Evolutionary conservation across 2,888 invertebrate genomes (phyloP).

Genomic region (Ecliptopera silaceata): DNA sequence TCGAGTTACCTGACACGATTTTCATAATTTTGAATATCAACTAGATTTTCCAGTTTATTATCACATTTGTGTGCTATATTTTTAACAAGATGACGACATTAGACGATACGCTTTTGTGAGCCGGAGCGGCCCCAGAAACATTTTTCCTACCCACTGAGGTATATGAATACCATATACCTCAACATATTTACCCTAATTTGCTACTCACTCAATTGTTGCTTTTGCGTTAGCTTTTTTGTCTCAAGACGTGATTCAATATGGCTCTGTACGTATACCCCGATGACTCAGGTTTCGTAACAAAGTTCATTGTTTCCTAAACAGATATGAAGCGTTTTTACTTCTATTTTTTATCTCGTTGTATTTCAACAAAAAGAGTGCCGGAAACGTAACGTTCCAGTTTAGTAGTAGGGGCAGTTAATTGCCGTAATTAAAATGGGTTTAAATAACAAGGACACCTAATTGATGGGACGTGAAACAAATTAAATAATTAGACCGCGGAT

Average conservation of each 20-base stretch:
- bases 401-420: slow-evolving; percentile 28
- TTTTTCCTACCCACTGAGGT: too few relatives aligned
- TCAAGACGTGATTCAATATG: slow-evolving; percentile 13
- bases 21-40: slow-evolving; percentile 21
- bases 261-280: slow-evolving; percentile 1
- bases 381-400: slow-evolving; percentile 31
- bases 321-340: slow-evolving; percentile 19
- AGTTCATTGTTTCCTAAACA: slow-evolving; percentile 30
- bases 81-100: slow-evolving; percentile 11
- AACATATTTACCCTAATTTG: background rate
- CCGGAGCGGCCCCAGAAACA: background rate
- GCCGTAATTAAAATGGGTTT: slow-evolving; percentile 30
- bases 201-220: background rate
- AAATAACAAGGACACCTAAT: slow-evolving; percentile 32
- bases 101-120: background rate
- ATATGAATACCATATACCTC: background rate
- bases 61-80: slow-evolving; percentile 4
- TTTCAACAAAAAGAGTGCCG: slow-evolving; percentile 22
- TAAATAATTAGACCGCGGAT: slow-evolving; percentile 24
- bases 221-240: slow-evolving; percentile 7
- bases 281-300: slow-evolving; percentile 22
- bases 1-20: slow-evolving; percentile 11
- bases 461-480: slow-evolving; percentile 32
- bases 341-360: slow-evolving; percentile 23
- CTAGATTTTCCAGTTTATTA: slow-evolving; percentile 22